Base-by-base conservation (phyloP, 37 sponge, comb jelly and placozoan species). In the Ianthella basta region DNA sequence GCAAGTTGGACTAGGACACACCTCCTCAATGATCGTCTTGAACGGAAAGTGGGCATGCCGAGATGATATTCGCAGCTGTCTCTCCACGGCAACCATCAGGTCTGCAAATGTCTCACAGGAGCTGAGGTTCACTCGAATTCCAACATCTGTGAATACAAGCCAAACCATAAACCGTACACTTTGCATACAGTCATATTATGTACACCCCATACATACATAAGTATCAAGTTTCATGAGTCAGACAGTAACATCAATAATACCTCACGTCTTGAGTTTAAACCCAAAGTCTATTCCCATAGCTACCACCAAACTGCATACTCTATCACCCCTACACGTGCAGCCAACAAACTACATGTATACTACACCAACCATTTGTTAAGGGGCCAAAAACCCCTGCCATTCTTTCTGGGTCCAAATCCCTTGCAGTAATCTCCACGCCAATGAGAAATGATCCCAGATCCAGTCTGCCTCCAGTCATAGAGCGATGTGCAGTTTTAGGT, bases 391-490 rank as follows among this genome's bases (percentile, higher is more conserved):
- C 73, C 13, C 90, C 93, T 57, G 81, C 70, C 16, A 85, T 88
- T 14, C 39, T 24, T 50, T 61, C 82, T 18, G 90, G 80, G 33
- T 81, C 56, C 16, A 65, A 41, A 27, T 92, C 70, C 39, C 95
- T 85, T 50, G 85, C 35, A 0, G 93, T 89, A 0, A 95, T 67
- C 34, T 92, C 93, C 55, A 91, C 72, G 21, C 95, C 95, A 16
- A 95, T 55, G 72, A 95, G 82, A 59, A 95, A 95, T 15, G 93
- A 81, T 3, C 95, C 95, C 36, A 85, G 59, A 40, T 92, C 95
- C 50, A 92, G 75, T 59, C 54, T 80, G 15, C 90, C 86, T 56
- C 78, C 38, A 15, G n/a, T 27, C 39, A 86, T 78, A 23, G 87
- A 39, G 13, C 50, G 63, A 40, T 81, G 75, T 0, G 35, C 73